A percentile compares a stretch with the other conserved stretches of the same genome.
phyloP scores from a whole-genome alignment of 1,140 invertebrate species.

The Tetragonula clypearis region DNA sequence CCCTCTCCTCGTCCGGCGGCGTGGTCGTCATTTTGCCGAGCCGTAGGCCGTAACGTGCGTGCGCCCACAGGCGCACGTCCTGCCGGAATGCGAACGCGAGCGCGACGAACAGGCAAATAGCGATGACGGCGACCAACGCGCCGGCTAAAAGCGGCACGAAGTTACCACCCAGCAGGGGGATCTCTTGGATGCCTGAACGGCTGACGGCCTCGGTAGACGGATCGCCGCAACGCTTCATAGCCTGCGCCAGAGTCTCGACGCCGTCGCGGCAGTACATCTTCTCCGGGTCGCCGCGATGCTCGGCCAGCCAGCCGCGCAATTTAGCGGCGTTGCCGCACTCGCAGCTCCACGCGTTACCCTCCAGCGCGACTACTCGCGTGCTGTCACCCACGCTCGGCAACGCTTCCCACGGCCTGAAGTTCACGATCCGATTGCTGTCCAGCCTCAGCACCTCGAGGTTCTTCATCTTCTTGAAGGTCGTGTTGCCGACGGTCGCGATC shows the following conservation, averaged over 20 bases:
- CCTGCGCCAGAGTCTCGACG: constrained; percentile 83
- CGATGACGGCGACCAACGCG: constrained; percentile 87
- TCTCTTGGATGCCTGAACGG: constrained; percentile 75
- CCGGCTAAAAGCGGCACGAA: constrained; percentile 89
- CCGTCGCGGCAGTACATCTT: constrained; percentile 86
- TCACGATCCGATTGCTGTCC: constrained; percentile 91
- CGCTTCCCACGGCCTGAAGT: constrained; percentile 89
- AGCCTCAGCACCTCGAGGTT: constrained; percentile 91
- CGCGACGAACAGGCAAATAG: constrained; percentile 86
- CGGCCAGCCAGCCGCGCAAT: constrained; percentile 89
- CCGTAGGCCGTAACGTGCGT: constrained; percentile 88
- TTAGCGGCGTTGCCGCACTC: constrained; percentile 91
- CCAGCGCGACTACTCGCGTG: constrained; percentile 86
- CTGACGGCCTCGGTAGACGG: constrained; percentile 75
- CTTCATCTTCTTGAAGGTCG: constrained; percentile 91
- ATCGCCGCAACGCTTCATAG: constrained; percentile 85
- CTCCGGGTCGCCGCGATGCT: constrained; percentile 86
- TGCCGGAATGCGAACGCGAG: constrained; percentile 89
- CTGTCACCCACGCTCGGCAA: constrained; percentile 86
- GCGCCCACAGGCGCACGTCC: constrained; percentile 88
- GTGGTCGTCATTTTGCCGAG: constrained; percentile 85
- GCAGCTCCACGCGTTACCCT: constrained; percentile 94
- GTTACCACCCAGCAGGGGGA: constrained; percentile 82
- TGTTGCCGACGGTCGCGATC: constrained; percentile 91
- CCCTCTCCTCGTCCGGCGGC: constrained; percentile 84